Conservation (phyloP, 2,113 vertebrate genomes). For the Triplophysa siluroides region DNA sequence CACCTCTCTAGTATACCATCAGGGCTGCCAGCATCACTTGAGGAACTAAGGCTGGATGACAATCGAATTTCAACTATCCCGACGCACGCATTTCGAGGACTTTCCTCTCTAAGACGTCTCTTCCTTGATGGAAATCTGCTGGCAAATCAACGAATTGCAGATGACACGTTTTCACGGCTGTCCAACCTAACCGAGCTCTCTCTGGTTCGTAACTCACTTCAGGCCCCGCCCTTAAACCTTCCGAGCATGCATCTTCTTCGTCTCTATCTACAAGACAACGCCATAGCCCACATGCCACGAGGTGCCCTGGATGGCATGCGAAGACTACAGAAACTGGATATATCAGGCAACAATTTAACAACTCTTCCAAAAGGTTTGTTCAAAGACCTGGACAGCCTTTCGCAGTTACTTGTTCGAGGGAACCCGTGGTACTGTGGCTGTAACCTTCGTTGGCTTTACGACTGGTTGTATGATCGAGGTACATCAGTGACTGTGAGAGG, state of each 20-base stretch:
- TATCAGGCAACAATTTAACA: conserved; percentile 95
- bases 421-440: conserved; percentile 97
- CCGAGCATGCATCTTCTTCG: conserved; percentile 83
- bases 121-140: conserved; percentile 93
- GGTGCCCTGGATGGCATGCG: conserved; percentile 83
- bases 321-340: conserved; percentile 81
- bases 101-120: conserved; percentile 82
- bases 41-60: conserved; percentile 91
- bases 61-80: conserved; percentile 95
- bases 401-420: conserved; percentile 83
- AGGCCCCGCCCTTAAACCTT: conserved; percentile 85
- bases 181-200: conserved; percentile 92
- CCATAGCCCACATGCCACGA: conserved; percentile 87
- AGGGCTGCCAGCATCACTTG: conserved; percentile 85
- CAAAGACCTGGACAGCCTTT: conserved; percentile 84
- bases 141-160: conserved; percentile 93
- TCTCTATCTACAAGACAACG: conserved; percentile 91
- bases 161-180: conserved; percentile 91
- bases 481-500: conserved; percentile 86
- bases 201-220: conserved; percentile 88
- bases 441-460: conserved; percentile 88
- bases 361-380: conserved; percentile 86
- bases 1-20: conserved; percentile 93
- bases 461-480: conserved; percentile 84
- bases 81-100: conserved; percentile 87